Percentiles rank a stretch among this genome's conserved stretches.
phyloP scores from a whole-genome alignment of 2,888 invertebrate species.

The Drosophila anomelani region DNA sequence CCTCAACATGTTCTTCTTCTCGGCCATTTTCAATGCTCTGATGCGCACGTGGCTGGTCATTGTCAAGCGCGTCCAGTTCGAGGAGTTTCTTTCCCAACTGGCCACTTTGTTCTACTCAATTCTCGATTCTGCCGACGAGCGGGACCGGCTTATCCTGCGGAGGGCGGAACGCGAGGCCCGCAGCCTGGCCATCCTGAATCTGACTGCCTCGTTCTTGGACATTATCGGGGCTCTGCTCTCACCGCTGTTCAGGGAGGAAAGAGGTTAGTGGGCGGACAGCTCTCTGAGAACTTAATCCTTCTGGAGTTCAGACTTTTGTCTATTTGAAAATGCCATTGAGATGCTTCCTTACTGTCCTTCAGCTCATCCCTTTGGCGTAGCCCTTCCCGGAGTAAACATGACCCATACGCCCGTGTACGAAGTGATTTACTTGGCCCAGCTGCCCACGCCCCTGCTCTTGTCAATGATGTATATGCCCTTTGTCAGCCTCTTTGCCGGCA shows the following conservation, averaged over 20 bases:
- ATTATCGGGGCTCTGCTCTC: conserved; percentile 69
- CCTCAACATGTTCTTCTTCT: conserved; percentile 77
- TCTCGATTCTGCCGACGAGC: conserved; percentile 58
- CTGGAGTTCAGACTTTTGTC: neutral
- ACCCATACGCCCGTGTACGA: conserved; percentile 76
- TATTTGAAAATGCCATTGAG: neutral
- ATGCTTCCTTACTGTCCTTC: neutral
- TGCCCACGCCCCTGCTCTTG: conserved; percentile 68
- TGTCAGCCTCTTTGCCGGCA: conserved; percentile 79
- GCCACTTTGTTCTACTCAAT: conserved; percentile 69
- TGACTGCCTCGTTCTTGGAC: conserved; percentile 71
- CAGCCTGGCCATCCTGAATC: conserved; percentile 78
- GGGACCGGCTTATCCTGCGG: conserved; percentile 54
- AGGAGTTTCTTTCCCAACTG: conserved; percentile 71
- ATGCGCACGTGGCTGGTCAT: conserved; percentile 79
- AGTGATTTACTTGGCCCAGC: conserved; percentile 75
- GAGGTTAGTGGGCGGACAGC: conserved; percentile 54
- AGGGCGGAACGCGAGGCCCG: conserved; percentile 63
- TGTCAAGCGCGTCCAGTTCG: conserved; percentile 70
- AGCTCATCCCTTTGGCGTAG: conserved; percentile 82
- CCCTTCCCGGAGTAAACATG: conserved; percentile 78
- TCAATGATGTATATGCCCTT: conserved; percentile 81
- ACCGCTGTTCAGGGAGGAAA: conserved; percentile 66
- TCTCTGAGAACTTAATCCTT: neutral
- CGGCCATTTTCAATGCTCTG: conserved; percentile 76